A percentile compares a stretch with the other conserved stretches of the same genome.
These are phyloP conservation scores for Cecidostiba fungosa DNA, from an alignment of 2,888 invertebrate genomes.

Conservation along the genomic window DNA sequence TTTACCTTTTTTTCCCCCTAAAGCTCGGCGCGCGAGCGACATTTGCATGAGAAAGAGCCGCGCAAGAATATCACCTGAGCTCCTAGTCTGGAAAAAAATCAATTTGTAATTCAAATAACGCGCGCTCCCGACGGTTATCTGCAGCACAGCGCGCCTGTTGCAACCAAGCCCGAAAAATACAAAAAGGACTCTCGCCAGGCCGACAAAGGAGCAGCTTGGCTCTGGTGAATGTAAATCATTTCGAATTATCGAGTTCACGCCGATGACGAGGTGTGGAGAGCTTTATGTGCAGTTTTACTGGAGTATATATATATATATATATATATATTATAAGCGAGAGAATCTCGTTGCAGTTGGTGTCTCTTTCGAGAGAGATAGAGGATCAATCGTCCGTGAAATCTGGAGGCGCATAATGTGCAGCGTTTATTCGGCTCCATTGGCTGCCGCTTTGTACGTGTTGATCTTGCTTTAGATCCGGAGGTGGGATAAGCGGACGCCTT, in stretches of 20 bases:
- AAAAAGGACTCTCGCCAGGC: not conserved
- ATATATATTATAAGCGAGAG: not conserved
- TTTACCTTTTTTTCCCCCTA: constrained; percentile 7
- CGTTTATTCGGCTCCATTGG: not conserved
- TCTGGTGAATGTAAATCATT: constrained; percentile 42
- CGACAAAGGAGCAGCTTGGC: constrained; percentile 33
- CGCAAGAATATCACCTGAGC: constrained; percentile 60
- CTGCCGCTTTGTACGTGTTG: not conserved
- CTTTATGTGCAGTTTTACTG: not conserved
- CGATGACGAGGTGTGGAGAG: constrained; percentile 2
- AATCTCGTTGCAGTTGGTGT: not conserved
- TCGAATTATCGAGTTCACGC: constrained; percentile 46
- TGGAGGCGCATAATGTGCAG: constrained; percentile 3
- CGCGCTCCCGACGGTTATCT: constrained; percentile 24
- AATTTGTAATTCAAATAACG: constrained; percentile 61
- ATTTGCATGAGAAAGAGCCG: constrained; percentile 60
- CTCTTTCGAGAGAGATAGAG: not conserved
- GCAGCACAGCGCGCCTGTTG: not conserved
- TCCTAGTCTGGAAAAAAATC: constrained; percentile 36
- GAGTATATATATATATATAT: not conserved
- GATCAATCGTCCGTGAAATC: constrained; percentile 51
- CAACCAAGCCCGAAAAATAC: constrained; percentile 25
- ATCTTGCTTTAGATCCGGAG: constrained; percentile 43
- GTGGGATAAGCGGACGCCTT: constrained; percentile 2
- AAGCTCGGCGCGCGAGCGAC: not conserved